Evolutionary conservation across 2,113 vertebrate genomes (phyloP).

Genomic region (Pimephales promelas): DNA sequence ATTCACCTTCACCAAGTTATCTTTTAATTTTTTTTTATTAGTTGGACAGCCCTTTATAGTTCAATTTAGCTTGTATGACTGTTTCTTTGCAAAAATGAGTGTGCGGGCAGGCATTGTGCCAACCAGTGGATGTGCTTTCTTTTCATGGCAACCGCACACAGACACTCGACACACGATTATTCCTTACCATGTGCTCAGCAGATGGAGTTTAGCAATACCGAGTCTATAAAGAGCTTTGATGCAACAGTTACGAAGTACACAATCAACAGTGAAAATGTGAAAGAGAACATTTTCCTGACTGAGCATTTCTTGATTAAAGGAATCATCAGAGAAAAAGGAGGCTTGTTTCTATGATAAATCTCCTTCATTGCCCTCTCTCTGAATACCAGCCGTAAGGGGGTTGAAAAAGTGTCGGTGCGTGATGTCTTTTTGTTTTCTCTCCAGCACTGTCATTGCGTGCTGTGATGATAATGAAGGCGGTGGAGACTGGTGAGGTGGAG

Average conservation of each 20-base stretch:
- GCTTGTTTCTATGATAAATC: background rate
- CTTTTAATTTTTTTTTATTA: background rate
- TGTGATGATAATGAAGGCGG: conserved; percentile 66
- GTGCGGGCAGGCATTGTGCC: conserved; percentile 29
- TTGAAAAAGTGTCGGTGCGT: background rate
- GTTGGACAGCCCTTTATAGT: background rate
- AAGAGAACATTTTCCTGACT: background rate
- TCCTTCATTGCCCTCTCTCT: background rate
- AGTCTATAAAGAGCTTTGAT: background rate
- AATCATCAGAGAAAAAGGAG: background rate
- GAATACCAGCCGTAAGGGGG: background rate
- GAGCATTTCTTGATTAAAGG: background rate
- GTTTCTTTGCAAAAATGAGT: conserved; percentile 8
- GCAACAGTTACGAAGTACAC: background rate
- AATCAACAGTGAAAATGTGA: background rate
- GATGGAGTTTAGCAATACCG: conserved; percentile 50
- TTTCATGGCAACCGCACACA: conserved; percentile 34
- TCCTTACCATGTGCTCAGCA: conserved; percentile 36
- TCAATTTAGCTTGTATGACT: background rate
- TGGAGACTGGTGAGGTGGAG: conserved; percentile 15
- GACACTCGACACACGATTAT: conserved; percentile 6
- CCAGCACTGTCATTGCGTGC: conserved; percentile 55
- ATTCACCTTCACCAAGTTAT: background rate
- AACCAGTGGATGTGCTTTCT: conserved; percentile 29
- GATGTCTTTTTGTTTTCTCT: conserved; percentile 22